Conservation (phyloP, 1,140 invertebrate genomes). For the Heterodera carotae region DNA sequence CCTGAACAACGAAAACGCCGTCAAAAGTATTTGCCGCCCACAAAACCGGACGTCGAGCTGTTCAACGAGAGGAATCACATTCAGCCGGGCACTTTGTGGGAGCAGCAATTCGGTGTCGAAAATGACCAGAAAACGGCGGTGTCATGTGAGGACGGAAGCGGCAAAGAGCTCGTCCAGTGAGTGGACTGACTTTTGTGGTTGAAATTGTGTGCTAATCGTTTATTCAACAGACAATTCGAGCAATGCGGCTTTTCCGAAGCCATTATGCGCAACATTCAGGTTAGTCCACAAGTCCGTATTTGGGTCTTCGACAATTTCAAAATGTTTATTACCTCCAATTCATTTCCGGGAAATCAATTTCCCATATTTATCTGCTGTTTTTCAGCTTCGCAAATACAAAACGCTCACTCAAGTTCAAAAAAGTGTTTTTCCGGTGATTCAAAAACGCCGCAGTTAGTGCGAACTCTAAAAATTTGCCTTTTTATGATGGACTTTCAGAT, state of each 20-base stretch:
- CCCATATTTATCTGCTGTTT: not conserved
- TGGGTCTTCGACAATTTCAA: no score
- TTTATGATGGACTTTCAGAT: conserved; percentile 19
- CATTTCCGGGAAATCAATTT: not conserved
- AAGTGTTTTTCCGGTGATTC: not conserved
- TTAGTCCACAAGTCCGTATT: no score
- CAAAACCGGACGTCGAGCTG: conserved; percentile 28
- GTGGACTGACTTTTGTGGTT: not conserved
- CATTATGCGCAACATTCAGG: conserved; percentile 32
- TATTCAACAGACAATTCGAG: conserved; percentile 33
- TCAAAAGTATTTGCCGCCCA: conserved; percentile 30
- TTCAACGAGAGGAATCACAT: conserved; percentile 34
- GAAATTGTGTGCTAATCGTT: no score
- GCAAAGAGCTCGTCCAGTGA: conserved; percentile 15
- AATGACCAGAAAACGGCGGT: not conserved
- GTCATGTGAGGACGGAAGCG: not conserved
- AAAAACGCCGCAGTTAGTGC: not conserved
- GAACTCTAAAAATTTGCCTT: not conserved
- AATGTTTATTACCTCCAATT: not conserved
- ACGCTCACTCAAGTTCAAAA: conserved; percentile 29
- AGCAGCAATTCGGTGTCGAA: not conserved
- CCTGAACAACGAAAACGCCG: conserved; percentile 8
- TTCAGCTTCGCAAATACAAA: conserved; percentile 29
- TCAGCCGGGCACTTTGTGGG: conserved; percentile 17
- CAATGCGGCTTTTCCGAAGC: conserved; percentile 33